phyloP scores from a whole-genome alignment of 2,797 vertebrate genomes.

The Eurystomus glaucurus region DNA sequence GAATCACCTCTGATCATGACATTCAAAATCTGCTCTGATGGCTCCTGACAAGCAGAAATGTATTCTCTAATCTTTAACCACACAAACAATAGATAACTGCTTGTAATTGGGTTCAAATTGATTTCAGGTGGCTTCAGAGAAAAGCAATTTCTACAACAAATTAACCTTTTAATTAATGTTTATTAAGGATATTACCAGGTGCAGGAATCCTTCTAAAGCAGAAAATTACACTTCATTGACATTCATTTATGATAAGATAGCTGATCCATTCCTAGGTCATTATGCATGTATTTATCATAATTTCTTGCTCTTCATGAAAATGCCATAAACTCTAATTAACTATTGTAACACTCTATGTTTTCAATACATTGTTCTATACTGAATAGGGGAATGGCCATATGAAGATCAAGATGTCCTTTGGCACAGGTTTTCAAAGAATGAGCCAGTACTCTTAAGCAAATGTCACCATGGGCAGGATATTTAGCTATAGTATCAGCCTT shows the following conservation, averaged over 20 bases:
- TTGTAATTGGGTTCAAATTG: slow-evolving; percentile 88
- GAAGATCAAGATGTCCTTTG: background rate
- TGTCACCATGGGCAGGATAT: background rate
- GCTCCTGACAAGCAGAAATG: slow-evolving; percentile 81
- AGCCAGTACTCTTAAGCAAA: background rate
- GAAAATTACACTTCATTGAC: slow-evolving; percentile 83
- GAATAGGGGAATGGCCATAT: background rate
- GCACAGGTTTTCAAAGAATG: background rate
- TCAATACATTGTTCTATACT: background rate
- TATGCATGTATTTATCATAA: slow-evolving; percentile 65
- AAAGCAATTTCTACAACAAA: slow-evolving; percentile 87
- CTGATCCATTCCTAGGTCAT: slow-evolving; percentile 71
- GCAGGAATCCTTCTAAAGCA: slow-evolving; percentile 81
- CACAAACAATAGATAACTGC: slow-evolving; percentile 87
- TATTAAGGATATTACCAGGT: slow-evolving; percentile 86
- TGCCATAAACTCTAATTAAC: slow-evolving; percentile 32
- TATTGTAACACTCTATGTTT: background rate
- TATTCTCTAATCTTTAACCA: slow-evolving; percentile 84
- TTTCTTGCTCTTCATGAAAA: slow-evolving; percentile 50
- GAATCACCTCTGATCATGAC: slow-evolving; percentile 80
- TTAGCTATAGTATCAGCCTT: background rate
- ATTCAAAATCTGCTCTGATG: slow-evolving; percentile 77
- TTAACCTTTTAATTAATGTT: slow-evolving; percentile 89
- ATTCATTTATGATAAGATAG: slow-evolving; percentile 80
- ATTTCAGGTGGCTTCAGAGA: slow-evolving; percentile 89